Percentiles rank a stretch among this genome's conserved stretches.
These are phyloP conservation scores for Bombus impatiens DNA, from an alignment of 1,140 invertebrate species.

Conservation along the genomic window DNA sequence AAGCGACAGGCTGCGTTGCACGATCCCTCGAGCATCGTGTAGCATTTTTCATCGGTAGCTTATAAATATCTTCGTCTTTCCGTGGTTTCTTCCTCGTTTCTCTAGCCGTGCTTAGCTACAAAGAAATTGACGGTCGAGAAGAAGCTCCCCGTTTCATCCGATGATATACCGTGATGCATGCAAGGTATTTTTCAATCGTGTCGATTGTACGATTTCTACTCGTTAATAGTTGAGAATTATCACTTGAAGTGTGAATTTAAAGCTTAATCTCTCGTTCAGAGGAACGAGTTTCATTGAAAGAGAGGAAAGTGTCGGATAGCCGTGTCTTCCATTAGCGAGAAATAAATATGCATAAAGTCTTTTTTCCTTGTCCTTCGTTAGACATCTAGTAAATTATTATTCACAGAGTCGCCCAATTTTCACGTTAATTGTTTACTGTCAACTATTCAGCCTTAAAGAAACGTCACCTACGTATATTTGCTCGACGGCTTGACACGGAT, in stretches of 20 bases:
- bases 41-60: conserved; percentile 54
- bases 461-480: background rate
- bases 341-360: background rate
- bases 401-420: background rate
- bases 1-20: background rate
- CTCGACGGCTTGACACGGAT: background rate
- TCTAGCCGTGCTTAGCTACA: too few species aligned
- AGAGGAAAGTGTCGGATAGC: background rate
- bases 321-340: background rate
- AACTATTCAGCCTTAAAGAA: background rate
- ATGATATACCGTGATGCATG: too few species aligned
- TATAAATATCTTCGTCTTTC: conserved; percentile 51
- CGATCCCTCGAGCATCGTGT: conserved; percentile 31
- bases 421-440: too few species aligned
- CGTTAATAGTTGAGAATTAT: background rate
- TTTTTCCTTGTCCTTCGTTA: background rate
- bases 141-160: background rate
- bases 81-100: too few species aligned
- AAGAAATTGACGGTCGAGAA: background rate
- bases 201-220: background rate
- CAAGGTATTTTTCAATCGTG: background rate
- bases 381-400: conserved; percentile 30
- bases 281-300: background rate
- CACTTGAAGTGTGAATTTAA: background rate
- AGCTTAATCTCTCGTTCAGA: background rate